Evolutionary conservation across 2,113 vertebrate genomes (phyloP), one percentile per base, ranked within the genome.

Genomic region (Talpa occidentalis): DNA sequence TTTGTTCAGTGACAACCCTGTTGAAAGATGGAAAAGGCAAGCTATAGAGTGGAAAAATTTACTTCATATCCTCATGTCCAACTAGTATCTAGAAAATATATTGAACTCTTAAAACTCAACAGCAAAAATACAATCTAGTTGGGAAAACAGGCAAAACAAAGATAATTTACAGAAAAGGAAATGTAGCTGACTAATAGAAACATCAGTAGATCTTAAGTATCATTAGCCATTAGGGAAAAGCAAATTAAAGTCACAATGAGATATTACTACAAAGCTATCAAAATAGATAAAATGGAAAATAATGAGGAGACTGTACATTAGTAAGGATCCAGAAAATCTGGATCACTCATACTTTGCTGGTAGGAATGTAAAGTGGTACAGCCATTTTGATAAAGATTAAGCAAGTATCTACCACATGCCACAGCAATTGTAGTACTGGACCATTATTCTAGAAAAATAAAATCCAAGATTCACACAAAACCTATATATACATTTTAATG

Each of bases 261-360:
- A 15, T 69, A 40, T 35, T 40, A 62, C 40, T 37, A 74, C 11
- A 79, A 54, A 30, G 17, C 47, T 72, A 82, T 82, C 21, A 85
- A 66, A 74, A 81, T 69, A 19, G 28, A 24, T 73, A 69, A 91
- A 47, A 88, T 80, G 78, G 89, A 26, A 92, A 80, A 66, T 40
- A 78, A 74, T 52, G 76, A 15, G 14, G 82, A 30, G 15, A 64
- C 16, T 44, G 84, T 88, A 69, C 73, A 2, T 15, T 91, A 12
- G 44, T n/a, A 44, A 49, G 9, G 32, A 84, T 22, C 0, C 19
- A 88, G 21, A 90, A 6, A 91, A 91, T 28, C n/a, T 81, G 9
- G 8, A 84, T 32, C 52, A 35, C 3, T 69, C 24, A 59, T 5
- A 69, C 14, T 70, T 6, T 42, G 19, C 19, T 73, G 6, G 15